Percentiles rank a stretch among this genome's conserved stretches.
Conservation (phyloP, 2,888 invertebrate species). For the Dicyrtomina minuta region DNA sequence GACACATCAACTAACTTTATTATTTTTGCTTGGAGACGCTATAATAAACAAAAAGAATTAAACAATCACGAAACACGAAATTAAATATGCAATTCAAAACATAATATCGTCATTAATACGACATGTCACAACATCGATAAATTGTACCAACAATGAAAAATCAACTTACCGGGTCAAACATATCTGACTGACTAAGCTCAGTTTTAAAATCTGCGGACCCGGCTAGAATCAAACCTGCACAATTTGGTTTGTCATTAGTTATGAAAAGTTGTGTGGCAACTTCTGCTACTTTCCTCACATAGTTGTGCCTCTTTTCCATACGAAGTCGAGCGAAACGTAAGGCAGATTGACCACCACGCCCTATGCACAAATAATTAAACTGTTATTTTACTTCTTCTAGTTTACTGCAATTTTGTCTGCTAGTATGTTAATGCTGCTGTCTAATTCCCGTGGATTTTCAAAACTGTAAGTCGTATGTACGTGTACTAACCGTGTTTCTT, state of each 20-base stretch:
- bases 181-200: constrained; percentile 98
- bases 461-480: neutral
- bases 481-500: constrained; percentile 86
- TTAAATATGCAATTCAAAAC: constrained; percentile 10
- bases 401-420: too few relatives aligned
- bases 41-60: constrained; percentile 42
- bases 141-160: constrained; percentile 3
- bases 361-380: constrained; percentile 56
- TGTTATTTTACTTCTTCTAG: neutral
- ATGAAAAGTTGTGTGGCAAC: constrained; percentile 96
- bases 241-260: constrained; percentile 95
- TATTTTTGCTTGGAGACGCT: constrained; percentile 97
- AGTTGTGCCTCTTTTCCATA: constrained; percentile 99
- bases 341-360: constrained; percentile 98
- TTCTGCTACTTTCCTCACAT: constrained; percentile 96
- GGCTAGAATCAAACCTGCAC: constrained; percentile 94
- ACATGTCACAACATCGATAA: neutral
- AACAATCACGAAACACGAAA: too few relatives aligned
- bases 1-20: constrained; percentile 99
- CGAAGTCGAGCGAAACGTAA: constrained; percentile 98
- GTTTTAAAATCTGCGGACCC: constrained; percentile 99
- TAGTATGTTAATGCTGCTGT: too few relatives aligned
- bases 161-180: constrained; percentile 93
- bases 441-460: neutral
- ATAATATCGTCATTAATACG: neutral